A percentile compares a stretch with the other conserved stretches of the same genome.
phyloP scores from a whole-genome alignment of 2,888 invertebrate genomes.

The Thecocarcelia acutangulata region DNA sequence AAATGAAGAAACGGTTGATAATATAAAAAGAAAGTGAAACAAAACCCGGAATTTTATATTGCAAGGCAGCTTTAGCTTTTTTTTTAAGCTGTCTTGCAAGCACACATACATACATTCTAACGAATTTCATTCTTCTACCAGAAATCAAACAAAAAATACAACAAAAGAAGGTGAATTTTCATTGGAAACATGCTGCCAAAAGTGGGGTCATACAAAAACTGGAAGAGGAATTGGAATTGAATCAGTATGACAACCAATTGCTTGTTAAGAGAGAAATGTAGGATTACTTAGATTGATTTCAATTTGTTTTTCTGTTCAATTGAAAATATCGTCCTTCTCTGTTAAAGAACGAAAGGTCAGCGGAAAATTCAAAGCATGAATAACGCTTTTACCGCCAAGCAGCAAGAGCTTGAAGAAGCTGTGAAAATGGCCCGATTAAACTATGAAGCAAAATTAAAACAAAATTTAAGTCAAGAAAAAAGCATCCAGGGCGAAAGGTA shows the following conservation, averaged over 20 bases:
- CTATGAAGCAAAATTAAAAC: constrained; percentile 70
- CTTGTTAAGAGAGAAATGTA: constrained; percentile 73
- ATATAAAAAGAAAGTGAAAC: constrained; percentile 58
- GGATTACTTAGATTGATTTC: background rate
- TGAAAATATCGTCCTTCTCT: background rate
- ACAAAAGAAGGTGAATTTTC: constrained; percentile 71
- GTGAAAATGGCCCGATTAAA: constrained; percentile 67
- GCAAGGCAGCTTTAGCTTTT: no score
- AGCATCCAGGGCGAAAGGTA: constrained; percentile 76
- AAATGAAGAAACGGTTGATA: constrained; percentile 68
- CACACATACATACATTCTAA: no score
- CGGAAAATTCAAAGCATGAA: constrained; percentile 71
- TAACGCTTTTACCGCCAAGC: constrained; percentile 70
- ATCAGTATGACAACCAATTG: constrained; percentile 73
- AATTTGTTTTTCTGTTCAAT: background rate
- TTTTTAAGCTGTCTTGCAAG: no score
- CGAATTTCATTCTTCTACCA: constrained; percentile 14
- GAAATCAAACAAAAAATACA: constrained; percentile 70
- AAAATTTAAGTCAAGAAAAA: constrained; percentile 73
- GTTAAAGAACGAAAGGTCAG: constrained; percentile 72
- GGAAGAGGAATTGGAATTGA: constrained; percentile 72
- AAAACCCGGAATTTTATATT: no score
- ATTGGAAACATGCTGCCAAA: constrained; percentile 73
- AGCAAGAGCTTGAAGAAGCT: constrained; percentile 72
- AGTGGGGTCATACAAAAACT: constrained; percentile 72